Evolutionary conservation across 2,888 invertebrate genomes (phyloP), one percentile per base, ranked within the genome.

Genomic region (Rhyacophila evoluta): DNA sequence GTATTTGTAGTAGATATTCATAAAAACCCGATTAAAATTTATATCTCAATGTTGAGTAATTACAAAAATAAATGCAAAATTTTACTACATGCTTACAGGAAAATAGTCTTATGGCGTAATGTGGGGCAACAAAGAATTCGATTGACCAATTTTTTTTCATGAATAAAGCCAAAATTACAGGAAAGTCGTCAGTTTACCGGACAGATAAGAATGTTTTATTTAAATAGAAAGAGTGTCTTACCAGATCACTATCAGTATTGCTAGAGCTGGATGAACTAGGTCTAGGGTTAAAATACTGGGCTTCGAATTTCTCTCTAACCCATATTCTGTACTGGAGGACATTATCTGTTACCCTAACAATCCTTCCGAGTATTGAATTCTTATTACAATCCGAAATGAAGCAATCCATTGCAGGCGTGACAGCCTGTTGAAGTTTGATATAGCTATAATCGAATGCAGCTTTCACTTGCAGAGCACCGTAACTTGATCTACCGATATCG

Each of bases 391-490:
- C 82, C 4, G 75, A 74, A 29, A 81, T 79, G 41, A 76, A 75
- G 72, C 77, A 78, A 76, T 82, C 81, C 27, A 78, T 12, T 0
- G 81, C 75, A 15, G 85, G 88, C 84, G 90, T 93, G 81, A 94
- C 94, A 82, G 95, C 95, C 86, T 94, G 94, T 84, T 94, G 92
- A 84, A 97, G 91, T 84, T 94, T 93, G 81, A 94, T 93, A 89
- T 96, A 98, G 80, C 99, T 99, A 91, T 97, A 97, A 88, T 98
- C 98, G 90, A 99, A 99, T 81, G 98, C 97, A 89, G 96, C 94
- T 86, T 95, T 95, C 84, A 93, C 93, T 86, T 95, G 94, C 84
- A 98, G 89, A 82, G 96, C 96, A 79, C 97, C 97, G 88, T 98
- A 98, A 85, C 98, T 98, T 86, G 98, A 98, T 84, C 98, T 93